Conservation (phyloP, 2,113 vertebrate species). For the Mirza zaza region DNA sequence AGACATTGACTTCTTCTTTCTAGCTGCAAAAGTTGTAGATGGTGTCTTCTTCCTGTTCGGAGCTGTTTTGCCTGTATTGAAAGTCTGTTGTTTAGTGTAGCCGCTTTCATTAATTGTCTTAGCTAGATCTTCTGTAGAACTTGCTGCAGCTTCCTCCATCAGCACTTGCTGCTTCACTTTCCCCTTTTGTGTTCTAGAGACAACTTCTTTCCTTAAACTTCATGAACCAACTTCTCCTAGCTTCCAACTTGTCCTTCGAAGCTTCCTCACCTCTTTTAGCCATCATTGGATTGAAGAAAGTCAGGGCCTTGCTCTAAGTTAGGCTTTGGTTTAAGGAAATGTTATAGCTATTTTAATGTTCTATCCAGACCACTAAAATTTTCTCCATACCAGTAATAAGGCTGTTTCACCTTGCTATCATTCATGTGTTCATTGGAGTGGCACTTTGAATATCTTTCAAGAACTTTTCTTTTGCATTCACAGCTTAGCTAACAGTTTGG, state of each 20-base stretch:
- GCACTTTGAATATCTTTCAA: not conserved
- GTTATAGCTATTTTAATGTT: not conserved
- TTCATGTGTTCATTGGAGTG: not conserved
- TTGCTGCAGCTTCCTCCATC: not conserved
- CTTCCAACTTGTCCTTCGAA: not conserved
- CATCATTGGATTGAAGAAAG: not conserved
- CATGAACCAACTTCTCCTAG: not conserved
- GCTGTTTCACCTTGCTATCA: not conserved
- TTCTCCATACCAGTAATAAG: not conserved
- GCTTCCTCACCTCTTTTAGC: not conserved
- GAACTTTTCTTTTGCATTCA: not conserved
- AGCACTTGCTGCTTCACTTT: not conserved
- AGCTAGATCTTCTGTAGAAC: not conserved
- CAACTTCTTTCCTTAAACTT: not conserved
- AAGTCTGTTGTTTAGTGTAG: not conserved
- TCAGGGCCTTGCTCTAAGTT: not conserved
- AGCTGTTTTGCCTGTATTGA: not conserved
- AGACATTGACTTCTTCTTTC: not conserved
- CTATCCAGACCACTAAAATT: not conserved
- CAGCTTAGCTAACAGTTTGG: not conserved
- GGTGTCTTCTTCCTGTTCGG: not conserved
- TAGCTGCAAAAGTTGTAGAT: not conserved
- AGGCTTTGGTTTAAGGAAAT: not conserved
- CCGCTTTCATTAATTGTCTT: not conserved
- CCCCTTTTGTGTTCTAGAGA: not conserved